Evolutionary conservation across 2,888 invertebrate genomes (phyloP), one percentile per base, ranked within the genome.

Genomic region (Nebria brevicollis): DNA sequence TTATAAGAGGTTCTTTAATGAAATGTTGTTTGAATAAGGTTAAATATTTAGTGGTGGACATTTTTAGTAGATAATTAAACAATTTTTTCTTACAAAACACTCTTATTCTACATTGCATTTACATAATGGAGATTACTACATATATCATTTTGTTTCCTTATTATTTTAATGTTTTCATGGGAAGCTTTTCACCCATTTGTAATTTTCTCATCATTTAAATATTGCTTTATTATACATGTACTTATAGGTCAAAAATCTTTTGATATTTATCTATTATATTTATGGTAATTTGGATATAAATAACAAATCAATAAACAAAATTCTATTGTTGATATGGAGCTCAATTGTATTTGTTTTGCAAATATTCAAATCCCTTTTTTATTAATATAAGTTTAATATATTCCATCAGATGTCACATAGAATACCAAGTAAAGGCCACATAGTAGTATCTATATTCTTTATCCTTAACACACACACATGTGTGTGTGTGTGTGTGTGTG

Each of bases 401-500:
- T 54, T 54, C 54, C 8, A 54, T 54, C 11, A 54, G 54, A 54
- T 54, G 54, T 54, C 54, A 54, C 13, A 54, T 13, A 54, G 54
- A 54, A 54, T 54, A 13, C 54, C 54, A 54, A 54, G 54, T 54
- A 54, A 54, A 54, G 54, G 54, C 54, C 54, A 54, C 54, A 54
- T 54, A 54, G 43, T 43, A 43, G 13, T 11, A 54, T 54, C 54
- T 54, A 54, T 34, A 34, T 54, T 54, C 54, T 54, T 54, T 54
- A 2, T 54, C 54, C 7, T 54, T 54, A 13, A 11, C 25, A 70
- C 34, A 10, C 70, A 25, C 34, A 10, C 0, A 0, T 70, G 34
- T 70, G 70, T 66, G 25, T 66, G 66, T 25, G 20, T 66, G 66
- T 66, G 25, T 66, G 13, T 66, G 66, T 66, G 66, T 66, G 66